Evolutionary conservation across 2,797 vertebrate genomes (phyloP).

Genomic region (Anas bernieri): DNA sequence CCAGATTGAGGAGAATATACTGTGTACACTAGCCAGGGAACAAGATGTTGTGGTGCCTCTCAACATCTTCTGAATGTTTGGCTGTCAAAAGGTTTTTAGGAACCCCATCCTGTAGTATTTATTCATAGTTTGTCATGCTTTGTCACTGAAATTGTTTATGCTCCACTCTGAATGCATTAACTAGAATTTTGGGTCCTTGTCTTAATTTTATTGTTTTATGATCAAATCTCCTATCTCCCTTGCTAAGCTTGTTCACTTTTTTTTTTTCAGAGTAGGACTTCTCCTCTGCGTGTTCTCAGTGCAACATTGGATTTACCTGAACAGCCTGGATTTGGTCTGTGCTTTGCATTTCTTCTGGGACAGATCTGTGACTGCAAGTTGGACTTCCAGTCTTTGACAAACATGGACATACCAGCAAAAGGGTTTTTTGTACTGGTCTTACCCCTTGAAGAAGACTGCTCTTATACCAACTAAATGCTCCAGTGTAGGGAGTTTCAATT

Average conservation of each 20-base stretch:
- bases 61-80: not conserved
- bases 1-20: not conserved
- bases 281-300: not conserved
- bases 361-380: not conserved
- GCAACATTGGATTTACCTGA: not conserved
- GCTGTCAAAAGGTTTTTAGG: not conserved
- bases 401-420: not conserved
- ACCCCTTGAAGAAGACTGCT: not conserved
- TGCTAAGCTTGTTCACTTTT: not conserved
- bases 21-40: not conserved
- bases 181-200: not conserved
- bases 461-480: not conserved
- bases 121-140: not conserved
- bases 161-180: not conserved
- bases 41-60: not conserved
- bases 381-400: not conserved
- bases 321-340: not conserved
- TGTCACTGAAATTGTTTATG: not conserved
- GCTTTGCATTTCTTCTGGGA: not conserved
- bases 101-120: not conserved
- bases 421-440: not conserved
- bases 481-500: not conserved
- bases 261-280: not conserved
- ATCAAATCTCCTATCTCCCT: not conserved
- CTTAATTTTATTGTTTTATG: not conserved